Evolutionary conservation across 2,888 invertebrate genomes (phyloP).

Genomic region (Eupsilia transversa): DNA sequence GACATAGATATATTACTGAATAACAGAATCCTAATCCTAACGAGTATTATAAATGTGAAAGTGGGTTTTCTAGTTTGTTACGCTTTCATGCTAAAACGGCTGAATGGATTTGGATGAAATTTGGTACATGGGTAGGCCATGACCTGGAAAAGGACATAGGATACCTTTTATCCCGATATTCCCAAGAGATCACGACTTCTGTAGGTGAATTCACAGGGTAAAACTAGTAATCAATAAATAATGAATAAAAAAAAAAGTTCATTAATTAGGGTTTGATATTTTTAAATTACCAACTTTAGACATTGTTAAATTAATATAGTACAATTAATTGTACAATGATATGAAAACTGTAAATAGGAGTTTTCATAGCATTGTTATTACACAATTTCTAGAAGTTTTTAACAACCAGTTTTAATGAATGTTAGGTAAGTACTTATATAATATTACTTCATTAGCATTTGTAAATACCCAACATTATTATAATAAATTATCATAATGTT

Average conservation of each 20-base stretch:
- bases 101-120: too few relatives aligned
- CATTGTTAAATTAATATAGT: background rate
- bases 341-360: background rate
- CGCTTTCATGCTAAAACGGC: too few relatives aligned
- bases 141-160: too few relatives aligned
- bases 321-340: background rate
- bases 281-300: background rate
- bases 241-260: background rate
- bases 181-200: too few relatives aligned
- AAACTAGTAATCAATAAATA: background rate
- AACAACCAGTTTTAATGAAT: constrained; percentile 11
- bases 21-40: too few relatives aligned
- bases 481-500: constrained; percentile 24
- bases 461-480: background rate
- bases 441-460: constrained; percentile 14
- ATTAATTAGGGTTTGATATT: background rate
- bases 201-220: too few relatives aligned
- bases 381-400: background rate
- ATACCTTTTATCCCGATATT: too few relatives aligned
- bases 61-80: too few relatives aligned
- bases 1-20: too few relatives aligned
- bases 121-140: too few relatives aligned
- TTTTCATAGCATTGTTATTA: background rate
- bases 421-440: background rate
- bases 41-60: too few relatives aligned